Evolutionary conservation across 2,113 vertebrate species (phyloP).

Genomic region (Cyprinus carpio): DNA sequence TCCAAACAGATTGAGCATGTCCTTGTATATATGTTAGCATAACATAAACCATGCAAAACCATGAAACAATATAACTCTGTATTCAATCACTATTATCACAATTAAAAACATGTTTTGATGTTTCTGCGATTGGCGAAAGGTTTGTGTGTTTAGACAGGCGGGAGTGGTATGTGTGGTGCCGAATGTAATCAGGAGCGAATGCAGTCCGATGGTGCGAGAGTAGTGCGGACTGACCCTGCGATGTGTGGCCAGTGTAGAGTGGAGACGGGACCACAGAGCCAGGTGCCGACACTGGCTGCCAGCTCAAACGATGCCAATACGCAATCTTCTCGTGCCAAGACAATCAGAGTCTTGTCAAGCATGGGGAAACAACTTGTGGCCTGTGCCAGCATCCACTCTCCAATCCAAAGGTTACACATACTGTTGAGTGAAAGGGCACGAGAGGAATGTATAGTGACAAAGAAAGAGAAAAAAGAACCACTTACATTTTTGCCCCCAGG

Average conservation of each 20-base stretch:
- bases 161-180: neutral
- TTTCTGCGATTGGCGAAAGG: neutral
- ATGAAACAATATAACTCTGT: too few relatives aligned
- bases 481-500: slow-evolving; percentile 93
- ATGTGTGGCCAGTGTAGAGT: neutral
- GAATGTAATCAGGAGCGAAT: neutral
- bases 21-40: neutral
- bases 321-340: slow-evolving; percentile 2
- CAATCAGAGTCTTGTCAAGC: slow-evolving; percentile 16
- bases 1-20: neutral
- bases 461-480: slow-evolving; percentile 9
- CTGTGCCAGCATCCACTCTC: slow-evolving; percentile 3
- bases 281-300: neutral
- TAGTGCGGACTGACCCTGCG: slow-evolving; percentile 36
- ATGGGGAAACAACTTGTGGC: neutral
- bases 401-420: neutral
- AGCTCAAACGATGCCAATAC: neutral
- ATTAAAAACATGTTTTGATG: neutral
- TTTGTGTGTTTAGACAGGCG: neutral
- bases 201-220: neutral
- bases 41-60: neutral
- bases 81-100: neutral
- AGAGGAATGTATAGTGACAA: neutral
- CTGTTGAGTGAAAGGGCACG: neutral
- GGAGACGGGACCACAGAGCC: neutral